A percentile compares a stretch with the other conserved stretches of the same genome.
These are phyloP conservation scores for Lycodopsis pacificus DNA, from an alignment of 2,797 vertebrate genomes.

Conservation along the genomic window DNA sequence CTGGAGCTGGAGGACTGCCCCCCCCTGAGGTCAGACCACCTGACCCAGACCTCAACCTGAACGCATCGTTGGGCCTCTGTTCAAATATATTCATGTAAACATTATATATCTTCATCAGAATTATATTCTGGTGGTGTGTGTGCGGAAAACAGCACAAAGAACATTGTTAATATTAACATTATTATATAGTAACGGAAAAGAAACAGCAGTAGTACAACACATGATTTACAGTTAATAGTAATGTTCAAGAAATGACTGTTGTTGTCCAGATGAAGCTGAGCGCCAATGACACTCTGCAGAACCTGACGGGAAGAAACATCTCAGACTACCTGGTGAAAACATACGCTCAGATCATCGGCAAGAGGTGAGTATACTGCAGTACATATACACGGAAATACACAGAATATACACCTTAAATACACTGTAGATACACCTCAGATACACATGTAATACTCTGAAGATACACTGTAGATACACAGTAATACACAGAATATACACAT, in stretches of 20 bases:
- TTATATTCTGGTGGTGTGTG: no score
- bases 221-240: no score
- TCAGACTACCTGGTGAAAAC: constrained; percentile 99
- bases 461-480: neutral
- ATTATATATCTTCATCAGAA: neutral
- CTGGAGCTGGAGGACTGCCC: constrained; percentile 92
- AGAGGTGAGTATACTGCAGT: constrained; percentile 84
- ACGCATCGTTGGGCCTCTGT: neutral
- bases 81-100: neutral
- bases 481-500: neutral
- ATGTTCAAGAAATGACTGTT: neutral
- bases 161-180: neutral
- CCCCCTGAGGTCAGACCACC: constrained; percentile 88
- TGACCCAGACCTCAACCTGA: neutral
- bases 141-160: no score
- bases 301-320: constrained; percentile 94
- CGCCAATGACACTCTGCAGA: constrained; percentile 89
- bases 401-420: neutral
- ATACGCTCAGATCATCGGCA: constrained; percentile 94
- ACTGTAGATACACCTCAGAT: no score
- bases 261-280: constrained; percentile 88
- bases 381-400: neutral
- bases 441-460: neutral
- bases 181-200: neutral
- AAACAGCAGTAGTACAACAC: neutral